Evolutionary conservation across 2,113 vertebrate genomes (phyloP).

Genomic region (Anthoscopus minutus): DNA sequence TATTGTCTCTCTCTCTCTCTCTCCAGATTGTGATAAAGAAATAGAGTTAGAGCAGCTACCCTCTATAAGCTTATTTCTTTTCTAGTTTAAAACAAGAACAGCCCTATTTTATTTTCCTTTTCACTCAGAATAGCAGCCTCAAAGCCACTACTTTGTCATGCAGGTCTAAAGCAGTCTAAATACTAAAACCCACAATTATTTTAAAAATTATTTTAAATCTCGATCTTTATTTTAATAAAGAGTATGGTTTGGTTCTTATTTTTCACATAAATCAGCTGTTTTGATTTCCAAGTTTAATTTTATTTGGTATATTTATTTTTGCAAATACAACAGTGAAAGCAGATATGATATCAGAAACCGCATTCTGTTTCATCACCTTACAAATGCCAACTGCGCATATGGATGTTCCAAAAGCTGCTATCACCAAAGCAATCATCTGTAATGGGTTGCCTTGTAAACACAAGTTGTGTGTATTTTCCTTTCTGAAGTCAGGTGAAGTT

Average conservation of each 20-base stretch:
- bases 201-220: not conserved
- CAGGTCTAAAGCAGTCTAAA: not conserved
- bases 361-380: slow-evolving; percentile 44
- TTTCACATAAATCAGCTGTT: slow-evolving; percentile 46
- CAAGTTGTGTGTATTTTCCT: slow-evolving; percentile 18
- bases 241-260: not conserved
- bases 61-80: not conserved
- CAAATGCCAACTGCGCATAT: slow-evolving; percentile 40
- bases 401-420: slow-evolving; percentile 50
- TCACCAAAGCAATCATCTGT: slow-evolving; percentile 10
- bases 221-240: not conserved
- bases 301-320: slow-evolving; percentile 14
- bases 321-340: slow-evolving; percentile 11
- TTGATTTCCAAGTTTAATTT: slow-evolving; percentile 40
- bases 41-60: not conserved
- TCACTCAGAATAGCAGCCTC: not conserved
- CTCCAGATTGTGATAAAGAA: not conserved
- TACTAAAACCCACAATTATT: not conserved
- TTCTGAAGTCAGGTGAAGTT: slow-evolving; percentile 44
- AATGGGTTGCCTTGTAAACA: slow-evolving; percentile 42
- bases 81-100: not conserved
- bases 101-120: not conserved
- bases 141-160: not conserved
- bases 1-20: not conserved
- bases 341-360: slow-evolving; percentile 31